Percentiles rank a stretch among this genome's conserved stretches.
phyloP scores from a whole-genome alignment of 1,140 invertebrate species.

The Capitella teleta region DNA sequence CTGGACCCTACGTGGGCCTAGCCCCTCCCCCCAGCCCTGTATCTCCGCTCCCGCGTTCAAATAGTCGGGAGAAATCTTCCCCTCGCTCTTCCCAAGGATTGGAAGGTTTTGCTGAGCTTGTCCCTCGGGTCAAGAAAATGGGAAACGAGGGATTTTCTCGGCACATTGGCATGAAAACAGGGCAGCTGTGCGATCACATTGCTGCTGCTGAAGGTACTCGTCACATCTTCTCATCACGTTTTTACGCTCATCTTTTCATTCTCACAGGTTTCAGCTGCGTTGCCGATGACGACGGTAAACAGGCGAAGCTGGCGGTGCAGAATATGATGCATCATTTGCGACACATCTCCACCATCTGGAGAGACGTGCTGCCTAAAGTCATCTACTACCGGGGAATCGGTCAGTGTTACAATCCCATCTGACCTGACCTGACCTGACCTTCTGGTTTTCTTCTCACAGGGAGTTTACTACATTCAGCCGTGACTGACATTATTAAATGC shows the following conservation, averaged over 20 bases:
- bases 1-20: too few relatives aligned
- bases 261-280: conserved; percentile 29
- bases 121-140: conserved; percentile 52
- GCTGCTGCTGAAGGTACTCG: conserved; percentile 47
- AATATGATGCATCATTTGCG: conserved; percentile 73
- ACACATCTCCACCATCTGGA: conserved; percentile 75
- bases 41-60: too few relatives aligned
- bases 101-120: conserved; percentile 27
- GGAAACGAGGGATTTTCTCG: conserved; percentile 57
- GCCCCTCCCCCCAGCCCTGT: too few relatives aligned
- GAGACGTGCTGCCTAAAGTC: conserved; percentile 57
- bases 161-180: conserved; percentile 61
- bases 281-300: conserved; percentile 22
- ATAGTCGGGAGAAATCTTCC: too few relatives aligned
- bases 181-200: conserved; percentile 60
- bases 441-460: conserved; percentile 22
- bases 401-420: too few relatives aligned
- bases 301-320: conserved; percentile 50
- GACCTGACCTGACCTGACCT: too few relatives aligned
- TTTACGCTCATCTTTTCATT: background rate
- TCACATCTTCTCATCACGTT: background rate
- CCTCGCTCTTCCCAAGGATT: too few relatives aligned
- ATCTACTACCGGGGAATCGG: conserved; percentile 55
- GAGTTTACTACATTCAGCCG: conserved; percentile 51
- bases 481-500: conserved; percentile 51